These are phyloP conservation scores for Drosophila pandora DNA, from an alignment of 1,140 invertebrate species.

Conservation along the genomic window DNA sequence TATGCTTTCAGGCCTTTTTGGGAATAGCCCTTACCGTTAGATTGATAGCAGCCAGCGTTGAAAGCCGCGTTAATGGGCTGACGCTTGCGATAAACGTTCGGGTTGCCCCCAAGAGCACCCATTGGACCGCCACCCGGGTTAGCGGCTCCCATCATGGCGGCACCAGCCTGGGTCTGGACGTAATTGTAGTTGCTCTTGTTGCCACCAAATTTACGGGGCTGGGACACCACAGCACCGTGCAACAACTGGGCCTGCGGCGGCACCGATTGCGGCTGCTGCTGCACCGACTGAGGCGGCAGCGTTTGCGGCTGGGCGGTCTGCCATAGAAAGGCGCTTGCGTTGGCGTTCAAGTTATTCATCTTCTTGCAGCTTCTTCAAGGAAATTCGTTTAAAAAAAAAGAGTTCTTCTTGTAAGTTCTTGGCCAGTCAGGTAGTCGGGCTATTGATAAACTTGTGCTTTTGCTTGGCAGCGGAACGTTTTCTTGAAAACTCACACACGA, in stretches of 20 bases:
- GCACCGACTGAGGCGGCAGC: slow-evolving; percentile 13
- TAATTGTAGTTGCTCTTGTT: slow-evolving; percentile 67
- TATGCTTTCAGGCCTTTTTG: not conserved
- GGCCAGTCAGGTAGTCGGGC: not conserved
- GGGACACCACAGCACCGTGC: slow-evolving; percentile 26
- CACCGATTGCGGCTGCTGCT: slow-evolving; percentile 12
- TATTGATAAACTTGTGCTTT: not conserved
- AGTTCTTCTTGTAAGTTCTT: not conserved
- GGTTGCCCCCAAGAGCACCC: slow-evolving; percentile 20
- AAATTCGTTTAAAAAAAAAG: not conserved
- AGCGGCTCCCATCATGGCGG: slow-evolving; percentile 31
- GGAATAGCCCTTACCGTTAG: slow-evolving; percentile 54
- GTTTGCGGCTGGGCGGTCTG: slow-evolving; percentile 27
- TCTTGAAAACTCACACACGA: not conserved
- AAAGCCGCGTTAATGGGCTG: slow-evolving; percentile 50
- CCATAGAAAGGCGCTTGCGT: slow-evolving; percentile 59
- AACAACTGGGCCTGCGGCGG: slow-evolving; percentile 20
- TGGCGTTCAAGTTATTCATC: slow-evolving; percentile 69
- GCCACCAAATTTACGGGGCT: slow-evolving; percentile 59
- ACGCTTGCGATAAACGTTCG: slow-evolving; percentile 60
- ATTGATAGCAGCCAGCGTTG: slow-evolving; percentile 46
- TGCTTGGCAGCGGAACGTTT: not conserved
- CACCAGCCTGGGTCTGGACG: slow-evolving; percentile 40
- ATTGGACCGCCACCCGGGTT: slow-evolving; percentile 26
- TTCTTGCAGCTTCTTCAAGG: not conserved